Conservation (phyloP, 2,113 vertebrate genomes). For the Cyphomyrus discorhynchus region DNA sequence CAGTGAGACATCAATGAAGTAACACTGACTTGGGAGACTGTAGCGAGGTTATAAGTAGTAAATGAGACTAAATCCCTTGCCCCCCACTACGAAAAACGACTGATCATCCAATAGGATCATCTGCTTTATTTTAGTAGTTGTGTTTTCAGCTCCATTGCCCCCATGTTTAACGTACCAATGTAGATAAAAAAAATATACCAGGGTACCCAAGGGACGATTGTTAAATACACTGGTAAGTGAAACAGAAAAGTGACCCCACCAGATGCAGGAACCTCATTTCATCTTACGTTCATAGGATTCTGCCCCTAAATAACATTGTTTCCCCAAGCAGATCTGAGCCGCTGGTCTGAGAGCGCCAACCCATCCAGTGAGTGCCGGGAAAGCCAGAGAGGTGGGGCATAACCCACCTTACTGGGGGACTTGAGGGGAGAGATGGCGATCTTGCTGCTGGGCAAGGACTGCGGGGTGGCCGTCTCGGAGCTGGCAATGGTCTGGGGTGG, state of each 20-base stretch:
- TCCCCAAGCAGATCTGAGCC: not conserved
- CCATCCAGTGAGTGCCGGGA: not conserved
- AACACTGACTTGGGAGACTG: not conserved
- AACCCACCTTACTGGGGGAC: conserved; percentile 85
- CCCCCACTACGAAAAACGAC: not conserved
- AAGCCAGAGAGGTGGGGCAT: not conserved
- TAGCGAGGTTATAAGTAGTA: not conserved
- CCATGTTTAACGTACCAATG: not conserved
- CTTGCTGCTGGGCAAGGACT: conserved; percentile 77
- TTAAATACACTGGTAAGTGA: not conserved
- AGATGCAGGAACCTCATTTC: not conserved
- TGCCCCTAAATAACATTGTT: not conserved
- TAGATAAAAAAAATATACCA: not conserved
- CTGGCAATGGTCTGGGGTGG: conserved; percentile 81
- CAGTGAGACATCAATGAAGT: not conserved
- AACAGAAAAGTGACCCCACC: not conserved
- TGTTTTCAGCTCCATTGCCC: not conserved
- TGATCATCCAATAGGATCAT: not conserved
- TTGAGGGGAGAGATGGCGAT: conserved; percentile 96
- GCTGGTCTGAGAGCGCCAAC: not conserved
- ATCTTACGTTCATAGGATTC: not conserved
- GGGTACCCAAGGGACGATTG: not conserved
- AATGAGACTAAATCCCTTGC: not conserved
- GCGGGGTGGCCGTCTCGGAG: conserved; percentile 72
- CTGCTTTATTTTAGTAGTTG: not conserved